phyloP scores from a whole-genome alignment of 2,113 vertebrate species.

The Cichladusa arquata region DNA sequence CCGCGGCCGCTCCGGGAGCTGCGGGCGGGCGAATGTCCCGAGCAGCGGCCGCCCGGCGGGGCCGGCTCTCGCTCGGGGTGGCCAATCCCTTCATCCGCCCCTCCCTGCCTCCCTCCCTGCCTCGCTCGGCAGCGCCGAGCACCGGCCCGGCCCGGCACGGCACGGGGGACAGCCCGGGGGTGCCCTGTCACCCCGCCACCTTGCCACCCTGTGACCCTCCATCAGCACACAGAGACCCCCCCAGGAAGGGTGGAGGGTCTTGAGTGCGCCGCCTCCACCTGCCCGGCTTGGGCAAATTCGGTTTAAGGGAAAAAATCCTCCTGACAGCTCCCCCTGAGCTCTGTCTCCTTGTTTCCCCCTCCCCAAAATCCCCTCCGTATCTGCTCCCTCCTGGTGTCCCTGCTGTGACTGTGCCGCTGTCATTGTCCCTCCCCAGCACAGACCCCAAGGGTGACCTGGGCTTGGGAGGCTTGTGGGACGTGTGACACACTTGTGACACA shows the following conservation, averaged over 20 bases:
- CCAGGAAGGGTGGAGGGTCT: background rate
- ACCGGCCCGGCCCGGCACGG: background rate
- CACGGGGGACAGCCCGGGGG: background rate
- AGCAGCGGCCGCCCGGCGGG: background rate
- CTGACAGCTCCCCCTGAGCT: background rate
- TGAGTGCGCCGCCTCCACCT: rapidly evolving
- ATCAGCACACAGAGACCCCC: background rate
- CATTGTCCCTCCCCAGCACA: background rate
- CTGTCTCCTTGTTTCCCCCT: too few species aligned
- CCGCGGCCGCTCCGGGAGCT: background rate
- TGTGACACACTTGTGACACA: background rate
- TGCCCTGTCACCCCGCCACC: too few species aligned
- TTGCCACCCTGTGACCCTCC: background rate
- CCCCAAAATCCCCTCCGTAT: rapidly evolving
- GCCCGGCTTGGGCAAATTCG: background rate
- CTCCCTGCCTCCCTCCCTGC: background rate
- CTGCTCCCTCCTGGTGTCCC: background rate
- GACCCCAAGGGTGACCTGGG: background rate
- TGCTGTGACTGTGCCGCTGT: rapidly evolving
- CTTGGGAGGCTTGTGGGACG: rapidly evolving
- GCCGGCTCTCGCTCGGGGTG: background rate
- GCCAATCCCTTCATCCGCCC: background rate
- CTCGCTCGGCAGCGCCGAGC: constrained; percentile 7
- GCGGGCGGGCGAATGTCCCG: background rate
- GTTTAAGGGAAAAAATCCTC: background rate